Evolutionary conservation across 2,888 invertebrate species (phyloP).

Genomic region (Molorchus minor): DNA sequence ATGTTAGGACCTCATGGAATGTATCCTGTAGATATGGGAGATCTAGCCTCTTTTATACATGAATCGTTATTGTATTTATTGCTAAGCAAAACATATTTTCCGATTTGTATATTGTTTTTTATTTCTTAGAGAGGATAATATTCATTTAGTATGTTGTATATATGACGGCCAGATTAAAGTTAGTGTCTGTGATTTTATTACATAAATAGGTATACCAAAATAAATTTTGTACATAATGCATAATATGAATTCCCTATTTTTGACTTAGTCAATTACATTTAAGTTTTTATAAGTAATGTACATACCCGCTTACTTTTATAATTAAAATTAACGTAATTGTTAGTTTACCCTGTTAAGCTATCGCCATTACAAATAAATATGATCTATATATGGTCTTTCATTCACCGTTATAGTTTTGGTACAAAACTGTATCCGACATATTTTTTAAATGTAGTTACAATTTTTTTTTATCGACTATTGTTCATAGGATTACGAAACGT

Average conservation of each 20-base stretch:
- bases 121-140: constrained; percentile 8
- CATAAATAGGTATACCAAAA: constrained; percentile 53
- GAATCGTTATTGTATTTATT: constrained; percentile 28
- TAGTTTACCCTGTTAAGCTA: constrained; percentile 55
- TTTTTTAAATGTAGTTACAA: background rate
- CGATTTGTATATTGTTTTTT: constrained; percentile 8
- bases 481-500: background rate
- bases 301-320: constrained; percentile 61
- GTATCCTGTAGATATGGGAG: constrained; percentile 22
- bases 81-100: constrained; percentile 22
- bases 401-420: background rate
- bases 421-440: background rate
- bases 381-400: constrained; percentile 13
- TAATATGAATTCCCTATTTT: constrained; percentile 55
- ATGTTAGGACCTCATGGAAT: constrained; percentile 14
- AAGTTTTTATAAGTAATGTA: constrained; percentile 58
- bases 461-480: background rate
- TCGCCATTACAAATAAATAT: constrained; percentile 53
- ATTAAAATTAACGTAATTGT: constrained; percentile 56
- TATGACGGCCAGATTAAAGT: constrained; percentile 59
- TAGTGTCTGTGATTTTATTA: constrained; percentile 63
- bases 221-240: constrained; percentile 52
- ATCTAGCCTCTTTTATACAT: constrained; percentile 27
- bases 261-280: constrained; percentile 55
- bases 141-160: constrained; percentile 43